A percentile compares a stretch with the other conserved stretches of the same genome.
phyloP scores from a whole-genome alignment of 2,113 vertebrate genomes.

The Castor canadensis region DNA sequence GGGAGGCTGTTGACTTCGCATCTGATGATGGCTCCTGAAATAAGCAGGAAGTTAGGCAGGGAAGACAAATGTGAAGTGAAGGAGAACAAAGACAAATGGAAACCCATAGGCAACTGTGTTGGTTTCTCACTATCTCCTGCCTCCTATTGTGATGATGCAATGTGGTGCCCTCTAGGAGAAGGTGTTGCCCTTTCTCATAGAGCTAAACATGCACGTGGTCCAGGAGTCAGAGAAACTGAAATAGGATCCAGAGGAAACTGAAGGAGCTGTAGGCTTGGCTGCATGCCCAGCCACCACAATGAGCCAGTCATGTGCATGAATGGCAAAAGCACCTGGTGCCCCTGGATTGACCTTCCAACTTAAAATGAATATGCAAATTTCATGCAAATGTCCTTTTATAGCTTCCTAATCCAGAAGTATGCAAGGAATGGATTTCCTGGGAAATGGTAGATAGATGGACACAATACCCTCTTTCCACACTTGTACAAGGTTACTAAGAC shows the following conservation, averaged over 20 bases:
- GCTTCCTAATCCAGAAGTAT: background rate
- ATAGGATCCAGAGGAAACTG: background rate
- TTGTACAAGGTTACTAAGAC: background rate
- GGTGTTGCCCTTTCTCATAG: background rate
- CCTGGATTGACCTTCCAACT: background rate
- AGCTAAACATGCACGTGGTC: background rate
- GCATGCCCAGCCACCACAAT: background rate
- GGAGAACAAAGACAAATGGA: background rate
- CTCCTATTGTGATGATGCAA: background rate
- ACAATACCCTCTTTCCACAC: background rate
- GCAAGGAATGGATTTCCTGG: background rate
- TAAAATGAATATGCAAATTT: background rate
- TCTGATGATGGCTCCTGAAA: background rate
- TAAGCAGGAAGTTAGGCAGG: background rate
- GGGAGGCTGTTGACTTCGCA: background rate
- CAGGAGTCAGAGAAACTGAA: background rate
- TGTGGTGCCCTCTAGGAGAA: background rate
- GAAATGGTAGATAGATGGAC: background rate
- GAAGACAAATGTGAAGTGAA: background rate
- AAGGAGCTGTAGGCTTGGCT: background rate
- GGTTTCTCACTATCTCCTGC: background rate
- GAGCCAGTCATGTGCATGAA: background rate
- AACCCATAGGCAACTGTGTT: background rate
- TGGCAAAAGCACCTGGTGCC: background rate
- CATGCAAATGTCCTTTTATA: background rate